A percentile compares a stretch with the other conserved stretches of the same genome.
phyloP scores from a whole-genome alignment of 2,797 vertebrate genomes.

The Alauda arvensis region DNA sequence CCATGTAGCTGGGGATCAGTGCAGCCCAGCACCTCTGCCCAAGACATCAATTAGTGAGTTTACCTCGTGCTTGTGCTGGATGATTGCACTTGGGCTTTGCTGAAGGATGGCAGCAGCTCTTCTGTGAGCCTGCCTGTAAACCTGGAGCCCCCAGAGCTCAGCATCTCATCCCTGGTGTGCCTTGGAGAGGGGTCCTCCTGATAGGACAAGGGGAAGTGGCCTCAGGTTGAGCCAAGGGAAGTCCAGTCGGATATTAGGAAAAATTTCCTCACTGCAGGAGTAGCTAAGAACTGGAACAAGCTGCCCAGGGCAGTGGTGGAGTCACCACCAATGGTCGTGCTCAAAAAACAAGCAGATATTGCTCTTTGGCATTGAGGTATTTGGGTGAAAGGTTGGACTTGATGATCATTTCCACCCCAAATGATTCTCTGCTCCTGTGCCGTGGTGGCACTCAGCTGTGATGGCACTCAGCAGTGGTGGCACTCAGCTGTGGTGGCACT shows the following conservation, averaged over 20 bases:
- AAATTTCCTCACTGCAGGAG: not conserved
- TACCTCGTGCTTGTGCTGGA: fast-evolving
- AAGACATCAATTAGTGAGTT: not conserved
- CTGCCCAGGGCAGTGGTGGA: not conserved
- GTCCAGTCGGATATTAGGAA: not conserved
- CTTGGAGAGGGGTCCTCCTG: not conserved
- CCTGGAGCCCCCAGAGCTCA: not conserved
- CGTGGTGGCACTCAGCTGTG: too few species aligned
- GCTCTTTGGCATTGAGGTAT: not conserved
- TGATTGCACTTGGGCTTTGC: not conserved
- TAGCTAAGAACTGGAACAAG: not conserved
- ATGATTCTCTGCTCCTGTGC: too few species aligned
- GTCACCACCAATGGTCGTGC: not conserved
- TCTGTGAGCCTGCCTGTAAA: not conserved
- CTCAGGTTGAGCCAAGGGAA: not conserved
- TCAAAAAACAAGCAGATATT: not conserved
- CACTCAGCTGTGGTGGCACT: too few species aligned
- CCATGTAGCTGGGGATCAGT: not conserved
- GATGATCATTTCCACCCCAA: not conserved
- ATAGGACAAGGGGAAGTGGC: not conserved
- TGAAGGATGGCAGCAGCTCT: not conserved
- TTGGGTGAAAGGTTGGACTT: not conserved
- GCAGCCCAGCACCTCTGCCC: not conserved
- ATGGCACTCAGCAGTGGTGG: too few species aligned
- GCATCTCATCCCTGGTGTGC: not conserved